A percentile compares a stretch with the other conserved stretches of the same genome.
phyloP scores from a whole-genome alignment of 2,888 invertebrate genomes.

The Acrobasis suavella region DNA sequence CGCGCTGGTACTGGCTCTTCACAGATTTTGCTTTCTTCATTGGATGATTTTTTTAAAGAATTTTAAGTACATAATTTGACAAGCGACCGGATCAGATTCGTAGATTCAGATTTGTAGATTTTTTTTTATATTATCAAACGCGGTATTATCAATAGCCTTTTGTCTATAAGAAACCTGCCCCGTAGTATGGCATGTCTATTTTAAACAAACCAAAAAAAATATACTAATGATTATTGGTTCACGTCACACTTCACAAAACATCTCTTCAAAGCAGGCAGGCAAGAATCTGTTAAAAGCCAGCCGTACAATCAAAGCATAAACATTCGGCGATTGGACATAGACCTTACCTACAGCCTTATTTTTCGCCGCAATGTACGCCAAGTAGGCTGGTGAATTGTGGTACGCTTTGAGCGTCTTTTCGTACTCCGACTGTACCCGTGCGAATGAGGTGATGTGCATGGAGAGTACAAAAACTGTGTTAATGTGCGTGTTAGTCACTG shows the following conservation, averaged over 20 bases:
- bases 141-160: too few species aligned
- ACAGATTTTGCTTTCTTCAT: background rate
- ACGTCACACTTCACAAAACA: too few species aligned
- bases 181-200: too few species aligned
- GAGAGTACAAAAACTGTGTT: slow-evolving; percentile 63
- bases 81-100: too few species aligned
- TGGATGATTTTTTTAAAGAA: too few species aligned
- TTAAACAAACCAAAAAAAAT: too few species aligned
- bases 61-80: too few species aligned
- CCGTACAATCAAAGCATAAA: slow-evolving; percentile 11
- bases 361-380: slow-evolving; percentile 96
- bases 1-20: background rate
- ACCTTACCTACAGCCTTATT: slow-evolving; percentile 90
- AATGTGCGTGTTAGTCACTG: slow-evolving; percentile 70
- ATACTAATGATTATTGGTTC: too few species aligned
- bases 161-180: too few species aligned
- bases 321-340: slow-evolving; percentile 37
- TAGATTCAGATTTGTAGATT: too few species aligned
- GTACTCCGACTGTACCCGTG: slow-evolving; percentile 88
- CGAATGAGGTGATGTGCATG: slow-evolving; percentile 71
- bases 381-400: slow-evolving; percentile 97
- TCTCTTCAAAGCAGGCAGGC: too few species aligned
- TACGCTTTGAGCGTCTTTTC: slow-evolving; percentile 96
- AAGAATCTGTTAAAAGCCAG: slow-evolving; percentile 3
- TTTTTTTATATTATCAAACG: too few species aligned